Conservation (phyloP, 2,113 vertebrate species). For the Carettochelys insculpta region DNA sequence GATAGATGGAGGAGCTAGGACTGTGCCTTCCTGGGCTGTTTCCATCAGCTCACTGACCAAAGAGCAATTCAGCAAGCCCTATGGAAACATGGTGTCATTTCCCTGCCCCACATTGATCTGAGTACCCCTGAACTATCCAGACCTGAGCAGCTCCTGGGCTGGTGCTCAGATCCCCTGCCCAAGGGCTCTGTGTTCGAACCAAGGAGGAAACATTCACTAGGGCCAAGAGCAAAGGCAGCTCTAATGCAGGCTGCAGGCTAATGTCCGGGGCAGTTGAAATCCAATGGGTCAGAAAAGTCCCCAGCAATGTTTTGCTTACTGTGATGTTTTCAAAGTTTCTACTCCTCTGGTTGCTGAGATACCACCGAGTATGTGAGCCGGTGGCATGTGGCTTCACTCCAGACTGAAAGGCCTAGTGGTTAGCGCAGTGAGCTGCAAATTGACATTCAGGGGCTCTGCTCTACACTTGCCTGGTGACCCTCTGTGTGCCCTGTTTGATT, state of each 20-base stretch:
- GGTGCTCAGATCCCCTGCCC: neutral
- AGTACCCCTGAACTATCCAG: too few species aligned
- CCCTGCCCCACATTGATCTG: neutral
- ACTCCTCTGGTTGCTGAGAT: rapidly evolving
- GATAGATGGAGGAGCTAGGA: neutral
- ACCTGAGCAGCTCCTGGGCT: neutral
- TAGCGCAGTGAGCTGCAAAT: neutral
- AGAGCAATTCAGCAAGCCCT: rapidly evolving
- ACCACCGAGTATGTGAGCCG: neutral
- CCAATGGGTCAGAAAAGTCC: neutral
- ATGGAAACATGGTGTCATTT: neutral
- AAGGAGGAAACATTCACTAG: neutral
- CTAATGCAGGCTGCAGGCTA: rapidly evolving
- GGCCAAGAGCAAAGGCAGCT: neutral
- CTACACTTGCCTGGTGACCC: neutral
- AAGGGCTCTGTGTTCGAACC: neutral
- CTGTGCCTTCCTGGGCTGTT: neutral
- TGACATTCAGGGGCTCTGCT: neutral
- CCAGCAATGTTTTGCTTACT: neutral
- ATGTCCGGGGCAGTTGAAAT: neutral
- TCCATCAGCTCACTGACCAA: neutral
- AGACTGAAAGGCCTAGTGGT: neutral
- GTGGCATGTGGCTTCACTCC: neutral
- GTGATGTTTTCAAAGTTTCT: rapidly evolving
- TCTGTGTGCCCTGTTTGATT: neutral